Evolutionary conservation across 2,797 vertebrate genomes (phyloP).

Genomic region (Threskiornis aethiopicus): DNA sequence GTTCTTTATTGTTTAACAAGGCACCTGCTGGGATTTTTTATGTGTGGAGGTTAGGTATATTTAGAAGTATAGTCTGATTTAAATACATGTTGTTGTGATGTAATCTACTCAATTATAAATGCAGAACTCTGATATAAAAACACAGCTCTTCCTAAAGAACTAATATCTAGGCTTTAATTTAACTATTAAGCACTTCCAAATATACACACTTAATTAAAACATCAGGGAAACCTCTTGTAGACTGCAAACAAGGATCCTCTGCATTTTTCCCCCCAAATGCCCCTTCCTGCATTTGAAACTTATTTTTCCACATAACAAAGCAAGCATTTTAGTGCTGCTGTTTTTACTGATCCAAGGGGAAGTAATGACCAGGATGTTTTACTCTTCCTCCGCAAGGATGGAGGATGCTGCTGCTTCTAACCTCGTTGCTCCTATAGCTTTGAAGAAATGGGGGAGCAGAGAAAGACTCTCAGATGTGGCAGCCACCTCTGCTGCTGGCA

Average conservation of each 20-base stretch:
- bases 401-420: not conserved
- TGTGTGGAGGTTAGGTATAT: constrained; percentile 19
- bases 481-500: not conserved
- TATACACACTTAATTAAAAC: constrained; percentile 5
- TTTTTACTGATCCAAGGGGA: not conserved
- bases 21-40: constrained; percentile 51
- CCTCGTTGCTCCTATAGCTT: not conserved
- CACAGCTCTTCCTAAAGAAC: constrained; percentile 28
- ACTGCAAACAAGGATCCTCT: not conserved
- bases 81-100: constrained; percentile 31
- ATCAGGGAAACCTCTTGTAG: not conserved
- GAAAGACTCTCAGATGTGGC: not conserved
- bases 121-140: not conserved
- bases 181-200: constrained; percentile 17
- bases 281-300: not conserved
- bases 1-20: constrained; percentile 58
- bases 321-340: not conserved
- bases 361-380: not conserved
- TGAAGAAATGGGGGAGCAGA: not conserved
- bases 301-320: not conserved
- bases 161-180: constrained; percentile 21
- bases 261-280: not conserved
- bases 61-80: constrained; percentile 48
- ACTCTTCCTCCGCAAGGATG: not conserved
- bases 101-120: constrained; percentile 31